A percentile compares a stretch with the other conserved stretches of the same genome.
Conservation (phyloP, 2,113 vertebrate species). For the Micronycteris hirsuta region DNA sequence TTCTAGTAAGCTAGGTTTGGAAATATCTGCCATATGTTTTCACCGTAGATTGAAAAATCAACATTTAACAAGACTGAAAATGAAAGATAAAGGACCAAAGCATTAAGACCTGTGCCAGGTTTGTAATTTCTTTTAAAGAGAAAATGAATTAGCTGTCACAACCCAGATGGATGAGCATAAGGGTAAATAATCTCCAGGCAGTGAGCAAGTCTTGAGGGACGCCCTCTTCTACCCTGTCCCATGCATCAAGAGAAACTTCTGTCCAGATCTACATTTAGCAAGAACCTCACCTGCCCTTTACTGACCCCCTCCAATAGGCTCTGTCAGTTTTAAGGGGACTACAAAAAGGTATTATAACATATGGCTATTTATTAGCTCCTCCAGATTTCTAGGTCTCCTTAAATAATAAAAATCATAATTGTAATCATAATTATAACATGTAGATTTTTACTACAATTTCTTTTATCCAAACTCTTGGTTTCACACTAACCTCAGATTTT, state of each 20-base stretch:
- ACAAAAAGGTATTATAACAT: not conserved
- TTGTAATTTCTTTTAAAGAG: conserved; percentile 67
- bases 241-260: conserved; percentile 65
- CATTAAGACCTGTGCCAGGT: conserved; percentile 49
- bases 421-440: not conserved
- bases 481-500: not conserved
- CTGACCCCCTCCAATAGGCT: not conserved
- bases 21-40: conserved; percentile 11
- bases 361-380: not conserved
- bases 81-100: not conserved
- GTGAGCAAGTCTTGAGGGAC: conserved; percentile 68
- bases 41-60: not conserved
- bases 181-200: conserved; percentile 72
- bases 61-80: not conserved
- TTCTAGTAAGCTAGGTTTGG: not conserved
- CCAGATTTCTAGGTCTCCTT: not conserved
- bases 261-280: conserved; percentile 40
- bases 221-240: conserved; percentile 46
- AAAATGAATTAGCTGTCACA: conserved; percentile 81
- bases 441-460: not conserved
- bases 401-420: not conserved
- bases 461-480: not conserved
- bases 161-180: conserved; percentile 75
- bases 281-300: conserved; percentile 31
- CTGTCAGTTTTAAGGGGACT: not conserved